A percentile compares a stretch with the other conserved stretches of the same genome.
Evolutionary conservation across 35 echinoderm and acorn worm species (phyloP).

Genomic region (Ophioderma brevispina): DNA sequence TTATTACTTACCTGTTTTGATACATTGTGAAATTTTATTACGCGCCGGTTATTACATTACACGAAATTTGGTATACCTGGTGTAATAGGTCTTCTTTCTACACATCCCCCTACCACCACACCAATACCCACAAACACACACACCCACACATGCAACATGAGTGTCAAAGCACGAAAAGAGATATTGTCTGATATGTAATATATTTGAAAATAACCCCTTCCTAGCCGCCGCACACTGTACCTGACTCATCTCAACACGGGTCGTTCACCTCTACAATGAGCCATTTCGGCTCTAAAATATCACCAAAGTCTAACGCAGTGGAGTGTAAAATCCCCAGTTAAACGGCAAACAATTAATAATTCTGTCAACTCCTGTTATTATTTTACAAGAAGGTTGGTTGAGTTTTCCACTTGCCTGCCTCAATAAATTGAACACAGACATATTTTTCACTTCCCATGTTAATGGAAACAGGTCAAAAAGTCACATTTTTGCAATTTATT

Average conservation of each 20-base stretch:
- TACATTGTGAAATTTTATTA: too few species aligned
- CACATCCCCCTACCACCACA: too few species aligned
- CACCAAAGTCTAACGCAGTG: not conserved
- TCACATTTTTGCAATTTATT: not conserved
- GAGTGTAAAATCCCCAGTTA: not conserved
- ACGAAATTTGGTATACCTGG: too few species aligned
- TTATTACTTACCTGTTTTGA: too few species aligned
- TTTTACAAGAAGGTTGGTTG: not conserved
- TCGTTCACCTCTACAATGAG: not conserved
- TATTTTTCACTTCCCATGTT: not conserved
- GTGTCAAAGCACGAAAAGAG: too few species aligned
- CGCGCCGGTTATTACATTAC: too few species aligned
- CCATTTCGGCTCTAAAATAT: not conserved
- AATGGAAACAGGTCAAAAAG: not conserved
- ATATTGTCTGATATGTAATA: too few species aligned
- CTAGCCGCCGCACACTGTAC: not conserved
- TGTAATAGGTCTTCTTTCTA: too few species aligned
- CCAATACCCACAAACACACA: too few species aligned
- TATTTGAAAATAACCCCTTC: too few species aligned
- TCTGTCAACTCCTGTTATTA: not conserved
- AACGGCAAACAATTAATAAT: not conserved
- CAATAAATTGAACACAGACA: too few species aligned
- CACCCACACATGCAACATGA: too few species aligned
- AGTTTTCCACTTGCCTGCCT: not conserved
- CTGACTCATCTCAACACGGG: not conserved